phyloP scores from a whole-genome alignment of 2,113 vertebrate genomes.

The Myiopsitta monachus region DNA sequence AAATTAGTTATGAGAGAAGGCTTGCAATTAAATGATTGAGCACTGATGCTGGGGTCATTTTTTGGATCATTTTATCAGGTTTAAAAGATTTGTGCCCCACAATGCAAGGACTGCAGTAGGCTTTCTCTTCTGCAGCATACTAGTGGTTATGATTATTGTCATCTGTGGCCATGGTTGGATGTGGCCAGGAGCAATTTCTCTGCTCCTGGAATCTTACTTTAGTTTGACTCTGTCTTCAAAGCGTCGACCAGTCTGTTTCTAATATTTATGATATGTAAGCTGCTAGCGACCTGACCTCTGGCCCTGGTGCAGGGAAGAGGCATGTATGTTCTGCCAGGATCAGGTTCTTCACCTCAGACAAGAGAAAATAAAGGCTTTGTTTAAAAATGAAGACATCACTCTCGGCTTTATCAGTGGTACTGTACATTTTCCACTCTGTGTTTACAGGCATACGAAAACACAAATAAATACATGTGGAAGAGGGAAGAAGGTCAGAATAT shows the following conservation, averaged over 20 bases:
- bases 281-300: constrained; percentile 34
- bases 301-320: background rate
- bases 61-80: background rate
- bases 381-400: constrained; percentile 28
- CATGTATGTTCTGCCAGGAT: background rate
- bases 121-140: background rate
- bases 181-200: constrained; percentile 5
- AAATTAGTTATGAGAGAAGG: background rate
- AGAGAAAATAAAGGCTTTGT: constrained; percentile 11
- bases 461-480: constrained; percentile 34
- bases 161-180: background rate
- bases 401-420: background rate
- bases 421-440: background rate
- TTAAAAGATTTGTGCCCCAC: background rate
- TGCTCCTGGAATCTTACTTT: constrained; percentile 14
- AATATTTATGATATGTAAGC: constrained; percentile 68
- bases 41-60: background rate
- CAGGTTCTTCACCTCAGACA: background rate
- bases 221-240: constrained; percentile 75
- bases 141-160: background rate
- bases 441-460: background rate
- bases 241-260: constrained; percentile 72
- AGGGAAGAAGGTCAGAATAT: constrained; percentile 57
- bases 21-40: background rate
- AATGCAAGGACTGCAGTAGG: background rate